phyloP scores from a whole-genome alignment of 2,797 vertebrate species.

The Enteromius viviparus region DNA sequence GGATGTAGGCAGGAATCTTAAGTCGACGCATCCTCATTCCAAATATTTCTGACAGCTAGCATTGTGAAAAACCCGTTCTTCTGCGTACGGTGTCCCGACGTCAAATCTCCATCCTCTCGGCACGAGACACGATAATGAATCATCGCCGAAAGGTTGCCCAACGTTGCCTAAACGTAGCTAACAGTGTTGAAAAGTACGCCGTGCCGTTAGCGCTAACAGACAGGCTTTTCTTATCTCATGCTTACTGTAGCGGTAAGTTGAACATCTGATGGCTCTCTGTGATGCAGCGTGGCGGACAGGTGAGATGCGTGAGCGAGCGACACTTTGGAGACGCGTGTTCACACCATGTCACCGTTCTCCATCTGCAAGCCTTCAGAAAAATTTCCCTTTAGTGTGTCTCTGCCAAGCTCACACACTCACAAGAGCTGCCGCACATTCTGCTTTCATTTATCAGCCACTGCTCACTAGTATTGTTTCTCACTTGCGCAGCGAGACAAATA shows the following conservation, averaged over 20 bases:
- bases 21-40: slow-evolving; percentile 56
- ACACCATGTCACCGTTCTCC: slow-evolving; percentile 79
- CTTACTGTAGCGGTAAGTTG: slow-evolving; percentile 81
- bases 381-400: slow-evolving; percentile 59
- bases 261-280: slow-evolving; percentile 79
- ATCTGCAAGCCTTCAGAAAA: slow-evolving; percentile 76
- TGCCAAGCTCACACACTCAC: slow-evolving; percentile 54
- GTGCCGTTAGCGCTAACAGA: slow-evolving; percentile 50
- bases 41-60: slow-evolving; percentile 57
- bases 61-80: slow-evolving; percentile 47
- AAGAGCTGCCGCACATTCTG: slow-evolving; percentile 43
- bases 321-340: slow-evolving; percentile 78
- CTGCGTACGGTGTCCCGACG: not conserved
- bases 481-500: slow-evolving; percentile 33
- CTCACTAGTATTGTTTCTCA: slow-evolving; percentile 45
- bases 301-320: slow-evolving; percentile 77
- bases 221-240: slow-evolving; percentile 72
- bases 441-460: slow-evolving; percentile 47
- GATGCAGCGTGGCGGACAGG: slow-evolving; percentile 79
- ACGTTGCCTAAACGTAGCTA: slow-evolving; percentile 48
- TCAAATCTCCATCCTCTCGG: slow-evolving; percentile 38
- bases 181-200: slow-evolving; percentile 46
- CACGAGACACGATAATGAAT: slow-evolving; percentile 46
- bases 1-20: slow-evolving; percentile 67
- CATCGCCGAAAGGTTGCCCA: slow-evolving; percentile 50